Base-by-base conservation (phyloP, 2,797 vertebrate genomes). In the Florisuga fusca region DNA sequence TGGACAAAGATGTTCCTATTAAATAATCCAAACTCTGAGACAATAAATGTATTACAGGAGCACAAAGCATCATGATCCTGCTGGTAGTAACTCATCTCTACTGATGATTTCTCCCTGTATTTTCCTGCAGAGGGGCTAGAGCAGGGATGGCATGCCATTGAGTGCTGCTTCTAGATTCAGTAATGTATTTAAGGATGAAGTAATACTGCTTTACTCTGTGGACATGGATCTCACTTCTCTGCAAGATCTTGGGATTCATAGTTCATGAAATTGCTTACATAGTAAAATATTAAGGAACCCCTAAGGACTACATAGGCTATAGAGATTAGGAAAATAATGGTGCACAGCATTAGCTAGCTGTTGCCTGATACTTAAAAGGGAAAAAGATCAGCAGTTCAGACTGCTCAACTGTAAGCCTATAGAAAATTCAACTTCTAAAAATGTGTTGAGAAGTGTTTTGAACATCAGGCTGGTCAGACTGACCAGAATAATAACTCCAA, bases 121-220 rank as follows among this genome's bases (percentile, higher is more conserved):
- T 61, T 94, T 89, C 59, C 54, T 38, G 19, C 12, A 55, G 50
- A 64, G 36, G 7, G 6, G 10, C 27, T 75, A 75, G 54, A 27
- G 79, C 0, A 0, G 26, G 10, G 31, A 16, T 1, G 6, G 14
- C 9, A 41, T 0, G 2, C 20, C 0, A 1, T 14, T 15, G 58
- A 43, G 57, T 25, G 7, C 12, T 85, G 33, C 31, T 76, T 89
- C n/a, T 33, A 89, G 64, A 87, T 67, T 71, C 75, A 58, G 15
- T 64, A 34, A 50, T 0, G 0, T 46, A 41, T 77, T 61, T 80
- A 54, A 91, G 67, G 2, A 48, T 1, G 11, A 53, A 74, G 61
- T 54, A 69, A 36, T 9, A 53, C 18, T 36, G 22, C 27, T 94
- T 85, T 84, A 43, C 62, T 57, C 48, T 50, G n/a, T 31, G 85